phyloP scores from a whole-genome alignment of 2,113 vertebrate species.

The Phrynosoma platyrhinos region DNA sequence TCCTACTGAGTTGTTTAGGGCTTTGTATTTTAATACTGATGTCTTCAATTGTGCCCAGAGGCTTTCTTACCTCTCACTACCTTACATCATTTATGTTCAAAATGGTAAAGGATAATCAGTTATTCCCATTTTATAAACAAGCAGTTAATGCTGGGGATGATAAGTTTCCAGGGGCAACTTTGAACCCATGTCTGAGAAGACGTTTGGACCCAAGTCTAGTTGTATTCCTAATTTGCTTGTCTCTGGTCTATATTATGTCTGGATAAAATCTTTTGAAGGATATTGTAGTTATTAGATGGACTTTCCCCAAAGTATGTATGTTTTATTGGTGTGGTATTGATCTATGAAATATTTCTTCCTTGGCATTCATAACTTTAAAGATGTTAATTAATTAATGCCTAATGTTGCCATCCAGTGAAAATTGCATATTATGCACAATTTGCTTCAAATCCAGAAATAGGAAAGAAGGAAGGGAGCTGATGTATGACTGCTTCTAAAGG shows the following conservation, averaged over 20 bases:
- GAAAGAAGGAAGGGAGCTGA: constrained; percentile 35
- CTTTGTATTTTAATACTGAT: too few species aligned
- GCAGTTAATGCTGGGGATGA: background rate
- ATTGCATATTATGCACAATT: constrained; percentile 44
- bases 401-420: constrained; percentile 39
- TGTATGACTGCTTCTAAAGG: constrained; percentile 39
- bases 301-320: background rate
- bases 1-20: too few species aligned
- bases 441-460: constrained; percentile 14
- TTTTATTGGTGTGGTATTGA: constrained; percentile 10
- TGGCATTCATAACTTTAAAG: constrained; percentile 30
- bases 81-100: background rate
- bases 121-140: background rate
- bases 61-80: too few species aligned
- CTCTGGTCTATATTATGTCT: background rate
- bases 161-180: background rate
- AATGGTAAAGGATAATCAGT: background rate
- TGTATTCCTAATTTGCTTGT: background rate
- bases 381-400: too few species aligned
- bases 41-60: too few species aligned
- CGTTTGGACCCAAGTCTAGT: background rate
- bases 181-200: background rate
- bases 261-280: background rate
- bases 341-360: constrained; percentile 42
- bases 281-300: background rate